Conservation (phyloP, 2,113 vertebrate species). For the Paradoxurus hermaphroditus region DNA sequence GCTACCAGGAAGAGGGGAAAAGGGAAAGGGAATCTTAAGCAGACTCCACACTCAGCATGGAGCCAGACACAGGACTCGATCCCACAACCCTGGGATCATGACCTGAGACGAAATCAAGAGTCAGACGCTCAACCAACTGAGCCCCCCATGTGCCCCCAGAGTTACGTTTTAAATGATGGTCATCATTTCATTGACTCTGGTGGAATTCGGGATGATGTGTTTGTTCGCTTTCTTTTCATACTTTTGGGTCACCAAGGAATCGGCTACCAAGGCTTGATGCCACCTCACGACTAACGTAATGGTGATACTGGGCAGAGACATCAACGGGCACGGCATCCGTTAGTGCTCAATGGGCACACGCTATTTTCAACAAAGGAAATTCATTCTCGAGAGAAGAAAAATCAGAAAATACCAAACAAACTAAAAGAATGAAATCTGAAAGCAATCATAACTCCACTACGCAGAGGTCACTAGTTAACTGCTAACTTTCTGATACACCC, state of each 20-base stretch:
- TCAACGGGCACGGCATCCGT: no score
- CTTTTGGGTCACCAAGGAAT: background rate
- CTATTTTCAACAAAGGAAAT: background rate
- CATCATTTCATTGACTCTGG: rapidly evolving
- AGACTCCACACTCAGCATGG: no score
- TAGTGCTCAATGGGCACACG: background rate
- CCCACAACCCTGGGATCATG: no score
- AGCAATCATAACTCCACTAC: background rate
- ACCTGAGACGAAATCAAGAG: no score
- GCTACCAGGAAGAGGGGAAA: no score
- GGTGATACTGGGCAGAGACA: background rate
- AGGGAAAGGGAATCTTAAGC: no score
- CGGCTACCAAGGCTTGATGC: background rate
- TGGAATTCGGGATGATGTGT: background rate
- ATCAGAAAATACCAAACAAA: background rate
- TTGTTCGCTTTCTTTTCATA: background rate
- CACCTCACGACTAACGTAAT: rapidly evolving
- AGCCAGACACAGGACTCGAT: no score
- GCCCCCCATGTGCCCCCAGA: background rate
- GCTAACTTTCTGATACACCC: background rate
- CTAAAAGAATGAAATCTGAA: background rate
- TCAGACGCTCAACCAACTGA: no score
- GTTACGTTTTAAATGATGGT: background rate
- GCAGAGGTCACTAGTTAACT: background rate
- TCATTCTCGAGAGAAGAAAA: background rate